These are phyloP conservation scores for Pseudorhiza aurosa DNA, from an alignment of 30 jellyfish, hydroid and myxozoan species.

Conservation along the genomic window DNA sequence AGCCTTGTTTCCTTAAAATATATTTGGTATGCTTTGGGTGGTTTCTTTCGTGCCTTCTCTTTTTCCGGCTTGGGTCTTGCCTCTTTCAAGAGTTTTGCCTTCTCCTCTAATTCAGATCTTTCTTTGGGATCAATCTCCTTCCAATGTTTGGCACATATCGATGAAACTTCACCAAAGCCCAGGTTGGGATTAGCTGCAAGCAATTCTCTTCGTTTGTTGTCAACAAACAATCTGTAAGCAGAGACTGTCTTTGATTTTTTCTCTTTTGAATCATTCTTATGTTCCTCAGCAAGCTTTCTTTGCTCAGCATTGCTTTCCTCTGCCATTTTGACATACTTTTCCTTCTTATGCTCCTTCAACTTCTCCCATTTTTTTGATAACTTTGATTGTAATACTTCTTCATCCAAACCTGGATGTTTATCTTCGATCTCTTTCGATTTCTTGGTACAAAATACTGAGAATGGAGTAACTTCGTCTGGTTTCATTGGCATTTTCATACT, in stretches of 20 bases:
- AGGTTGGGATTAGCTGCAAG: neutral
- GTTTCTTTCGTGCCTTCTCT: slow-evolving; percentile 4
- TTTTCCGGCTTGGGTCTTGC: neutral
- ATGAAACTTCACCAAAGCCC: neutral
- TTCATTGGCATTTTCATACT: neutral
- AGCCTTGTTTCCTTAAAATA: slow-evolving; percentile 32
- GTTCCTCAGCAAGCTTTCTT: neutral
- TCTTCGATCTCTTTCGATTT: slow-evolving; percentile 22
- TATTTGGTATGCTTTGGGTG: slow-evolving; percentile 20
- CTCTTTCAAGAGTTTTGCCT: neutral
- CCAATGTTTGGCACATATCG: neutral
- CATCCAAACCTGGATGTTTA: slow-evolving; percentile 49
- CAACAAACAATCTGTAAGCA: neutral
- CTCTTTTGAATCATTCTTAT: neutral
- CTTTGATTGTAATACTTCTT: slow-evolving; percentile 16
- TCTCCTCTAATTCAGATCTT: neutral
- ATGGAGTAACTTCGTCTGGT: slow-evolving; percentile 2
- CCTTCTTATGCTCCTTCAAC: slow-evolving; percentile 39
- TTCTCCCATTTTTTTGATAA: slow-evolving; percentile 49
- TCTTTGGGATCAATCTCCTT: slow-evolving; percentile 1
- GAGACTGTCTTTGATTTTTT: neutral
- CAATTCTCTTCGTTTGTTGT: neutral
- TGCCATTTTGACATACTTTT: slow-evolving; percentile 23
- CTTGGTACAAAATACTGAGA: slow-evolving; percentile 31
- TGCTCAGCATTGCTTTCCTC: slow-evolving; percentile 15